phyloP scores from a whole-genome alignment of 2,888 invertebrate species.

The Geophilus truncorum region DNA sequence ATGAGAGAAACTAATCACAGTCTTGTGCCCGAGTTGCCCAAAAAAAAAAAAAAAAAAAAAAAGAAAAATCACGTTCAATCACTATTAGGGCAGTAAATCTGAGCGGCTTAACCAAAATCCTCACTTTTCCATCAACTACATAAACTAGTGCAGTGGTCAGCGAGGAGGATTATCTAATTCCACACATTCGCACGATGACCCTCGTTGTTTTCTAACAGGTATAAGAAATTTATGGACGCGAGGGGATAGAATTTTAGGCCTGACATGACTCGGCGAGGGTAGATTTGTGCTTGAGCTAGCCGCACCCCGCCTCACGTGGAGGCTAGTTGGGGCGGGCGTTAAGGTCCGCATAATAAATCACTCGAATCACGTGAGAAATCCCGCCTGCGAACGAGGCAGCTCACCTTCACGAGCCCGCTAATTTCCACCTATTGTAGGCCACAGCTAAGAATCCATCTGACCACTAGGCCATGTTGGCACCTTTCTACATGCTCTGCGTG shows the following conservation, averaged over 20 bases:
- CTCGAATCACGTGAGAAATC: conserved; percentile 14
- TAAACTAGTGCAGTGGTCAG: background rate
- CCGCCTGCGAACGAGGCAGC: conserved; percentile 10
- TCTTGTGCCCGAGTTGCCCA: background rate
- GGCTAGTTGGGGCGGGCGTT: conserved; percentile 18
- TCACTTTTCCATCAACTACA: conserved; percentile 4
- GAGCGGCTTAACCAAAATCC: conserved; percentile 7
- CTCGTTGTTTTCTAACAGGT: conserved; percentile 24
- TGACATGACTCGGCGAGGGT: conserved; percentile 17
- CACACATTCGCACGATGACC: conserved; percentile 19
- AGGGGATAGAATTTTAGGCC: conserved; percentile 25
- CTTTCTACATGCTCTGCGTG: background rate
- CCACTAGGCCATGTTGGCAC: conserved; percentile 21
- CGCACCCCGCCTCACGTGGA: conserved; percentile 23
- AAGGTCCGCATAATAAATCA: conserved; percentile 25
- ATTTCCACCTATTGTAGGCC: conserved; percentile 25
- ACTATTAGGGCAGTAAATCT: background rate
- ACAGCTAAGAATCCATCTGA: background rate
- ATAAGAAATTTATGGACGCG: conserved; percentile 10
- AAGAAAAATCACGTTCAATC: background rate
- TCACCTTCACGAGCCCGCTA: background rate
- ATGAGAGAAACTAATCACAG: background rate
- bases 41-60: no score
- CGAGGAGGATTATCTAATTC: conserved; percentile 4
- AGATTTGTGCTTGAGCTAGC: conserved; percentile 17